phyloP scores from a whole-genome alignment of 2,888 invertebrate species.

The Flexamia atlantica region DNA sequence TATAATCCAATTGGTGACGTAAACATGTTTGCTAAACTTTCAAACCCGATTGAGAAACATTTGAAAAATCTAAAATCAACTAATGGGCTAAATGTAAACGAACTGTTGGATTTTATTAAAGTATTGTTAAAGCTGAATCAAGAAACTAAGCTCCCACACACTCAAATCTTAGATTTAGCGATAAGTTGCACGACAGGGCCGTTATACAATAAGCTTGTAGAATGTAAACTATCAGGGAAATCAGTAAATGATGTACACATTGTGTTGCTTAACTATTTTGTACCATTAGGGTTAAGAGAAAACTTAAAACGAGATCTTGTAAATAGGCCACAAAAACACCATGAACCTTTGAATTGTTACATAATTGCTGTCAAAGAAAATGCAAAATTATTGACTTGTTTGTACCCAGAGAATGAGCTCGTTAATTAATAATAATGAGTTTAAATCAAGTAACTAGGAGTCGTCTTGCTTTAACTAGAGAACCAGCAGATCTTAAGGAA shows the following conservation, averaged over 20 bases:
- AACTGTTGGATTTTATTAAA: slow-evolving; percentile 32
- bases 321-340: slow-evolving; percentile 8
- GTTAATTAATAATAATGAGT: neutral
- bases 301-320: slow-evolving; percentile 32
- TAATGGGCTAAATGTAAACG: neutral
- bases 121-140: neutral
- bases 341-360: slow-evolving; percentile 28
- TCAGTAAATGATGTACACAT: neutral
- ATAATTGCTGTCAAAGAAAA: slow-evolving; percentile 8
- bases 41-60: slow-evolving; percentile 30
- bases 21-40: slow-evolving; percentile 35
- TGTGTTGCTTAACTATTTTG: neutral
- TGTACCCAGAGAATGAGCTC: neutral
- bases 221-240: slow-evolving; percentile 3
- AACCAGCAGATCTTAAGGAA: neutral
- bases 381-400: slow-evolving; percentile 8
- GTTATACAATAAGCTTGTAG: slow-evolving; percentile 6
- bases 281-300: slow-evolving; percentile 17
- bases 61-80: neutral
- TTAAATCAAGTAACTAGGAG: slow-evolving; percentile 15
- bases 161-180: neutral
- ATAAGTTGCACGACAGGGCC: neutral
- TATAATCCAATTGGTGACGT: neutral
- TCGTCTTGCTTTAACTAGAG: neutral
- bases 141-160: neutral